A percentile compares a stretch with the other conserved stretches of the same genome.
Evolutionary conservation across 2,113 vertebrate species (phyloP).

Genomic region (Stictonetta naevosa): DNA sequence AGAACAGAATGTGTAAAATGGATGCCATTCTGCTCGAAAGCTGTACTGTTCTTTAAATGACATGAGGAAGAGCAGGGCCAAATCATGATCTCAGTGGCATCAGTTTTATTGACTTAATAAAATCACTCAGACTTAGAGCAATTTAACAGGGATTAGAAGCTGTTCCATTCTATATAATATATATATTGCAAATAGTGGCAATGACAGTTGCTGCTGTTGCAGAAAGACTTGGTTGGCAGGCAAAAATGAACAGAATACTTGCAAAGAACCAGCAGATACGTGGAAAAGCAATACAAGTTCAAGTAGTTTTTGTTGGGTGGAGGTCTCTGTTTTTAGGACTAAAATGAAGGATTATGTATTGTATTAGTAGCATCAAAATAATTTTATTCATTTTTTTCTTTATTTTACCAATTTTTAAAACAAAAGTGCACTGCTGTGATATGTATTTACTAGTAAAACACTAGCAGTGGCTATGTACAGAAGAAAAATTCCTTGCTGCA

Average conservation of each 20-base stretch:
- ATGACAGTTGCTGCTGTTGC: neutral
- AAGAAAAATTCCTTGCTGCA: neutral
- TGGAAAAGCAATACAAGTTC: constrained; percentile 31
- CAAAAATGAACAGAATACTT: neutral
- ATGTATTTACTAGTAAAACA: neutral
- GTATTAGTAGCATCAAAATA: neutral
- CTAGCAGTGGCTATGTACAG: neutral
- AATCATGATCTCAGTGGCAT: neutral
- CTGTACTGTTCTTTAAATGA: neutral
- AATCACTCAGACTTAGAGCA: neutral
- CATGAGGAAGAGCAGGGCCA: neutral
- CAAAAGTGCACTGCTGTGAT: neutral
- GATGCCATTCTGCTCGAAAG: constrained; percentile 3
- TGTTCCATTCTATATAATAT: neutral
- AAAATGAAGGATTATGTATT: neutral
- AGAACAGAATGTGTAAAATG: constrained; percentile 1
- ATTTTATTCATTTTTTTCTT: neutral
- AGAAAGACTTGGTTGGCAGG: neutral
- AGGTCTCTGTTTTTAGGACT: neutral
- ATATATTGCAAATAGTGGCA: neutral
- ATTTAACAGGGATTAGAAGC: neutral
- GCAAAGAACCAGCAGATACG: neutral
- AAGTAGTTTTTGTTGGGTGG: neutral
- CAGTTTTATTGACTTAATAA: neutral
- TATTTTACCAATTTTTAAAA: neutral